These are phyloP conservation scores for Julus scandinavius DNA, from an alignment of 2,888 invertebrate genomes.

Conservation along the genomic window DNA sequence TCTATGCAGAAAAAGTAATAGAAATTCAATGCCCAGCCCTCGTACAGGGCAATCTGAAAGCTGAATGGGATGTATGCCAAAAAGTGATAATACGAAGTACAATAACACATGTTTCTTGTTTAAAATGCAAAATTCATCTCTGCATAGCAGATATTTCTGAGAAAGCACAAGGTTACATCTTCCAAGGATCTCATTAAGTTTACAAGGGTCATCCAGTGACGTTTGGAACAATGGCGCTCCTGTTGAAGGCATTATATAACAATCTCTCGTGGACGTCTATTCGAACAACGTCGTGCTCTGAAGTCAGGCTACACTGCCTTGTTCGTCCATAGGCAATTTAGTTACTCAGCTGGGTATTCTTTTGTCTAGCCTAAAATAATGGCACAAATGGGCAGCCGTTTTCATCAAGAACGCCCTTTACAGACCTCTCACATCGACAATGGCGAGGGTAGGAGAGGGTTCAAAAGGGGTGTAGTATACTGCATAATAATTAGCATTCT, in stretches of 20 bases:
- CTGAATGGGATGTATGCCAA: too few species aligned
- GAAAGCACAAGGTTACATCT: too few species aligned
- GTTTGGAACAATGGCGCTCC: background rate
- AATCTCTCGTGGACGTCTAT: background rate
- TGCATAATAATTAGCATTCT: conserved; percentile 5
- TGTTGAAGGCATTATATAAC: background rate
- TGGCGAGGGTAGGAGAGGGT: background rate
- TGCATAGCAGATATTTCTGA: too few species aligned
- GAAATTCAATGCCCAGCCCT: too few species aligned
- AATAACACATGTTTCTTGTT: too few species aligned
- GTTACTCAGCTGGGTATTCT: background rate
- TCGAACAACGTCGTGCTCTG: background rate
- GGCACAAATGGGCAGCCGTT: background rate
- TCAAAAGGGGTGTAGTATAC: background rate
- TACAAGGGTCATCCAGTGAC: background rate
- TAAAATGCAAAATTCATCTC: too few species aligned
- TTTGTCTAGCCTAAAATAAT: background rate
- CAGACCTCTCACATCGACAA: background rate
- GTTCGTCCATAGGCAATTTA: background rate
- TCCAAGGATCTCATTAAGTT: background rate
- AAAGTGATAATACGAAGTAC: too few species aligned
- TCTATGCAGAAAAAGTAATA: too few species aligned
- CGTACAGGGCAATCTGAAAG: too few species aligned
- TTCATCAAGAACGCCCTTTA: background rate
- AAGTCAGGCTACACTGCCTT: background rate